Evolutionary conservation across 2,797 vertebrate species (phyloP).

Genomic region (Synanceia verrucosa): DNA sequence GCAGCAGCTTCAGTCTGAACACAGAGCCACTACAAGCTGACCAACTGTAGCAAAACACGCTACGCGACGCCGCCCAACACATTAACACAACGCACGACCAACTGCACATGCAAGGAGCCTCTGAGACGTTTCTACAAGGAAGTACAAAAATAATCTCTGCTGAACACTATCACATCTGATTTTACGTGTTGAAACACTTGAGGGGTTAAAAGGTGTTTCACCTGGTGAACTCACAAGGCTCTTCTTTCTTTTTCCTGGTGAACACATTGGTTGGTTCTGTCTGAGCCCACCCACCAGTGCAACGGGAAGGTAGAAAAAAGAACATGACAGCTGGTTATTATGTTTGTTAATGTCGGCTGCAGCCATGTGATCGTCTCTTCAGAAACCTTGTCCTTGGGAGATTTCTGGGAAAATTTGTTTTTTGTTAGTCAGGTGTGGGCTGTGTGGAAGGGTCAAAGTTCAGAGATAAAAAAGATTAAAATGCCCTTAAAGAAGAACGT

Average conservation of each 20-base stretch:
- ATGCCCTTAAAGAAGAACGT: slow-evolving; percentile 17
- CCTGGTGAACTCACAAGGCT: slow-evolving; percentile 7
- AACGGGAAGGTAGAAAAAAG: slow-evolving; percentile 38
- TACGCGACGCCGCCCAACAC: neutral
- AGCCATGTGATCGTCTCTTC: neutral
- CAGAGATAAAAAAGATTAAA: slow-evolving; percentile 10
- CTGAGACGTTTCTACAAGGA: slow-evolving; percentile 38
- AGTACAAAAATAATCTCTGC: slow-evolving; percentile 74
- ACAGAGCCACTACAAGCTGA: neutral
- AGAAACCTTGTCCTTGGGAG: slow-evolving; percentile 5
- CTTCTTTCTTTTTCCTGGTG: slow-evolving; percentile 23
- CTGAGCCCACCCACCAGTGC: slow-evolving; percentile 39
- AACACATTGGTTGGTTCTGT: slow-evolving; percentile 5
- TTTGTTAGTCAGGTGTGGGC: neutral
- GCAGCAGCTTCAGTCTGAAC: no score
- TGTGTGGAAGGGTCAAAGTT: neutral
- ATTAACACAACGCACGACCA: slow-evolving; percentile 30
- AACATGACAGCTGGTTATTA: slow-evolving; percentile 1
- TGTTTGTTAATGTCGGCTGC: neutral
- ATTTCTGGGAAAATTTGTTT: neutral
- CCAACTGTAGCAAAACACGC: neutral
- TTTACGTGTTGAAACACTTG: slow-evolving; percentile 22
- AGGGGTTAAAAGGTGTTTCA: slow-evolving; percentile 9
- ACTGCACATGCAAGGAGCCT: slow-evolving; percentile 1
- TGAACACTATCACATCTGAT: slow-evolving; percentile 50